Base-by-base conservation (phyloP, 1,140 invertebrate species). In the Plutomurus gul region DNA sequence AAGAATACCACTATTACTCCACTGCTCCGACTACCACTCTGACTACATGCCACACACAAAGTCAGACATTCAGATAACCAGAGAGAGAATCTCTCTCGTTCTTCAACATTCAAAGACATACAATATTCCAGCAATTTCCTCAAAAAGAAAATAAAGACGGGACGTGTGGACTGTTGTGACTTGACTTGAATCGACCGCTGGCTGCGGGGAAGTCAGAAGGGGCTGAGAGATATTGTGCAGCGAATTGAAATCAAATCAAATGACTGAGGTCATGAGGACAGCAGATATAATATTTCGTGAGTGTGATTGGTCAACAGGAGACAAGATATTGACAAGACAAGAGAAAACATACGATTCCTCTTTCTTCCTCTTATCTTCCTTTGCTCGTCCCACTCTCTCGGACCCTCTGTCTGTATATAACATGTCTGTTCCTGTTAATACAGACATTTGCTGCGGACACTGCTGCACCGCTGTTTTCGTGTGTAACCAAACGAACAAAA, bases 221-320 rank as follows among this genome's bases (percentile, higher is more conserved):
- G 56, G 18, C 30, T 65, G 56, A 65, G 56, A 65, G n/a, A n/a
- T 30, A 65, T 65, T 65, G 56, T 65, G 56, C 18, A 65, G 36
- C 56, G 56, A 33, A 65, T 25, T 65, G 56, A 65, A 65, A 65
- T 65, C 27, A 65, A 65, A 65, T 65, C 56, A 65, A 27, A 65
- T 65, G 56, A 33, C 56, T 65, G 36, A 65, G 56, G 56, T 65
- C 56, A 65, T 65, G 56, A 33, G 27, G 56, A 65, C 56, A 13
- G 56, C 56, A 65, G 27, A 33, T 30, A 65, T 65, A 33, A 33
- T 65, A 65, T 65, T 65, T 60, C 36, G 27, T 30, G 27, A 27
- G 25, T 65, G 56, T 65, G 56, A 65, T 65, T 65, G 56, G 56
- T 65, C 56, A 65, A 65, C 27, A 33, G 16, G 27, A 65, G 56